Evolutionary conservation across 2,888 invertebrate genomes (phyloP), one percentile per base, ranked within the genome.

Genomic region (Anorthoa munda): DNA sequence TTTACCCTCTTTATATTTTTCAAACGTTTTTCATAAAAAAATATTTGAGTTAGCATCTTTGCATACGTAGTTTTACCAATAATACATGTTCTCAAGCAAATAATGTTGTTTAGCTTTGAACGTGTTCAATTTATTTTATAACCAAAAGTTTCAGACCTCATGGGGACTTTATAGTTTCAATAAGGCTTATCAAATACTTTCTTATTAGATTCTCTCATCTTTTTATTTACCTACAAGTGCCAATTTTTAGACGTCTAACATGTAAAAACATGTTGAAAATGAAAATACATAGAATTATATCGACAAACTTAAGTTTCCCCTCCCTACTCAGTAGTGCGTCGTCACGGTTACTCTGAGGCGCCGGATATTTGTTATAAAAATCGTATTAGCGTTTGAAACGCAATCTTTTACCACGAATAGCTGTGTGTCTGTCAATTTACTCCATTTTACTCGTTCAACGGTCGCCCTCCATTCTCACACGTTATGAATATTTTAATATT

Each of bases 301-400:
- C 82, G 85, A 83, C 61, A 78, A 55, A 0, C 17, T 45, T 11
- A 58, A 77, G 7, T 17, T 31, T 73, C 79, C 31, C 87, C 23
- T 75, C 88, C 60, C 86, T 87, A 85, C 4, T 23, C 65, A 76
- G 72, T 72, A 82, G 70, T 85, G 89, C 89, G 72, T 70, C 83
- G 91, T 89, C 90, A 88, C 89, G 82, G 79, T 88, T 88, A 88
- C 88, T 82, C 76, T 78, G 82, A 70, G 68, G 45, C 53, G 53
- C 88, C 90, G 90, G 91, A 92, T 90, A 89, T 90, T 90, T 87
- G 87, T 86, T 88, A 88, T 91, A 90, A 90, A 90, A 90, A 87
- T 88, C 88, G 86, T 90, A 89, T 91, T 90, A 90, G 84, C 80
- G 82, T 79, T 81, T 77, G 81, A 87, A 89, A 87, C 84, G 89